phyloP scores from a whole-genome alignment of 2,797 vertebrate genomes.

The Pantherophis vulpinus region DNA sequence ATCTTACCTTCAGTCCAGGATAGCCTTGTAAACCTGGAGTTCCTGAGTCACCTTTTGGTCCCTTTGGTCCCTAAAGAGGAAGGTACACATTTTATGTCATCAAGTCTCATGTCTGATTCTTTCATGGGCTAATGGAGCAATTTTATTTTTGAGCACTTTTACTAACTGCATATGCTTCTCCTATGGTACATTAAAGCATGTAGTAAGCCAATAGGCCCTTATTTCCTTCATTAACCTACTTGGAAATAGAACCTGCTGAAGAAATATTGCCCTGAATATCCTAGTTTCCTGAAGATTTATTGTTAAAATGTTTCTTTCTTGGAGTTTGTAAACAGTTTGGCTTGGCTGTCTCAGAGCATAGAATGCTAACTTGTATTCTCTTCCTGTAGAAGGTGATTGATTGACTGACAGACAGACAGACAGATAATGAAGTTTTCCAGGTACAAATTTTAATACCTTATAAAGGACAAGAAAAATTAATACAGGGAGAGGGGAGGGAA shows the following conservation, averaged over 20 bases:
- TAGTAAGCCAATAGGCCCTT: background rate
- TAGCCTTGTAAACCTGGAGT: conserved; percentile 76
- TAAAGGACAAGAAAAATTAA: background rate
- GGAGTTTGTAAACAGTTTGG: background rate
- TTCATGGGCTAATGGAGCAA: background rate
- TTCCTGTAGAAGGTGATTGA: background rate
- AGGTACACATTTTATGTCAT: background rate
- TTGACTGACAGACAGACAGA: background rate
- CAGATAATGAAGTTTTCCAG: background rate
- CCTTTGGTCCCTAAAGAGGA: conserved; percentile 79
- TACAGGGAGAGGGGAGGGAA: no score
- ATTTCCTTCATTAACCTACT: background rate
- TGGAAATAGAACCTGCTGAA: background rate
- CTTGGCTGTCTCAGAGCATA: background rate
- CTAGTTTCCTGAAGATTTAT: background rate
- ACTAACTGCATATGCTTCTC: background rate
- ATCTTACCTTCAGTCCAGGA: conserved; percentile 80
- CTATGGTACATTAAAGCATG: background rate
- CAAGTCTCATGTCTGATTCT: background rate
- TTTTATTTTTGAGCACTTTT: background rate
- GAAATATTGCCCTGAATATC: background rate
- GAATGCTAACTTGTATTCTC: background rate
- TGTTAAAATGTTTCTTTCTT: background rate
- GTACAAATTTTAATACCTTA: background rate
- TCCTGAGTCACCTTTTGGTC: conserved; percentile 87